Evolutionary conservation across 2,888 invertebrate species (phyloP), one percentile per base, ranked within the genome.

Genomic region (Pheosia gnoma): DNA sequence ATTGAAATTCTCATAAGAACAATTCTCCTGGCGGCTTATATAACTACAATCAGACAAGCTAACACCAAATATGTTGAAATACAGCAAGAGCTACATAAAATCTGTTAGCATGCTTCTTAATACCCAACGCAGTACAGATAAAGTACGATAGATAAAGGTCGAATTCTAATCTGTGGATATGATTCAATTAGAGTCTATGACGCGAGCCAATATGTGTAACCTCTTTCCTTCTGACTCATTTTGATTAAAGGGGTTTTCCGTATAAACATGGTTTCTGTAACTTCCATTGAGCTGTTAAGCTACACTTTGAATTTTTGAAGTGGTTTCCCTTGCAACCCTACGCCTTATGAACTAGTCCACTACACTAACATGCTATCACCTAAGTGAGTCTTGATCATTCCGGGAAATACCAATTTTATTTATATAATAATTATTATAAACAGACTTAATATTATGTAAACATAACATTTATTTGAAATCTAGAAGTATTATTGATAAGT

Each of bases 281-380:
- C 57, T 61, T 52, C 61, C 65, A 63, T 74, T 71, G 75, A 74
- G 52, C 65, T 59, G 65, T 67, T 62, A 68, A 60, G 65, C 72
- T 74, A 67, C 67, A 76, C 63, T 75, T 74, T 65, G 62, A 59
- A 67, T 71, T 60, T 67, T 68, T 62, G 75, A 81, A 83, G 80
- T 84, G 80, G 77, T 81, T 85, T 86, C 75, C 82, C 83, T 79
- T 77, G 83, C 83, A 74, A 68, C 74, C 64, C 77, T 77, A 71
- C 74, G 73, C 62, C 61, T 64, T 63, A 70, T 66, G 65, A 74
- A 79, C 80, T 70, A 71, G 77, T 80, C 70, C 64, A 71, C 76
- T 75, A 64, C 65, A 57, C 57, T 71, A 71, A 79, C 75, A 78
- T 60, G 74, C 68, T 59, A 69, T 70, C 56, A 68, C 64, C 70